These are phyloP conservation scores for Heliothis subflexa DNA, from an alignment of 1,140 invertebrate species.

Conservation along the genomic window DNA sequence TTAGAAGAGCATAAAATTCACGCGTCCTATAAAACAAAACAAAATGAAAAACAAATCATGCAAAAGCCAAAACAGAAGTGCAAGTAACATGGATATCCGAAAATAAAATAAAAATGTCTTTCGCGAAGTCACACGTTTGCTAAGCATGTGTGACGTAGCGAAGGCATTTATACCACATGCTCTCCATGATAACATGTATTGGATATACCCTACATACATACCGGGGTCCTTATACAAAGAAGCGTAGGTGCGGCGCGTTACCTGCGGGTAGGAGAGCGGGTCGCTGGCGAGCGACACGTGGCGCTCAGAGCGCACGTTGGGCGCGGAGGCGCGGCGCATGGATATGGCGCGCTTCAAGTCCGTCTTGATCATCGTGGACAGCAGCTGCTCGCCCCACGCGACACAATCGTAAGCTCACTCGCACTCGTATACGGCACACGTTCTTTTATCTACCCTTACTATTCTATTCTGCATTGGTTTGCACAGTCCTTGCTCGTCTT, in stretches of 20 bases:
- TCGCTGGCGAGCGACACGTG: constrained; percentile 60
- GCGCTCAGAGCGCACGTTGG: constrained; percentile 68
- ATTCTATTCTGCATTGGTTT: not conserved
- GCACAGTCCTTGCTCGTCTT: too few species aligned
- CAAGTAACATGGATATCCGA: constrained; percentile 4
- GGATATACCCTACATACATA: not conserved
- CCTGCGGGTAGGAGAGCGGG: constrained; percentile 67
- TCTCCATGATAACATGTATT: not conserved
- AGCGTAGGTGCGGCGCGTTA: constrained; percentile 50
- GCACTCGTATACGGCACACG: constrained; percentile 46
- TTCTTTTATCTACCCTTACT: constrained; percentile 86
- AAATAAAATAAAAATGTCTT: not conserved
- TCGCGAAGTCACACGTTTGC: not conserved
- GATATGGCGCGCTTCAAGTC: constrained; percentile 91
- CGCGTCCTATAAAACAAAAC: not conserved
- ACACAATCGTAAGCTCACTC: constrained; percentile 57
- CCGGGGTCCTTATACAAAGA: not conserved
- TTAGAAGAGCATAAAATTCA: not conserved
- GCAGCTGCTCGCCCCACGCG: constrained; percentile 88
- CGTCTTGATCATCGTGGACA: constrained; percentile 93
- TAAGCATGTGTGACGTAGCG: not conserved
- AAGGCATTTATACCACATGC: not conserved
- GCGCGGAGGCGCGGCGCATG: constrained; percentile 84
- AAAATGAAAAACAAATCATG: constrained; percentile 27
- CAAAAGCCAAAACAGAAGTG: constrained; percentile 41